phyloP scores from a whole-genome alignment of 2,888 invertebrate genomes.

The Agriopis aurantiaria region DNA sequence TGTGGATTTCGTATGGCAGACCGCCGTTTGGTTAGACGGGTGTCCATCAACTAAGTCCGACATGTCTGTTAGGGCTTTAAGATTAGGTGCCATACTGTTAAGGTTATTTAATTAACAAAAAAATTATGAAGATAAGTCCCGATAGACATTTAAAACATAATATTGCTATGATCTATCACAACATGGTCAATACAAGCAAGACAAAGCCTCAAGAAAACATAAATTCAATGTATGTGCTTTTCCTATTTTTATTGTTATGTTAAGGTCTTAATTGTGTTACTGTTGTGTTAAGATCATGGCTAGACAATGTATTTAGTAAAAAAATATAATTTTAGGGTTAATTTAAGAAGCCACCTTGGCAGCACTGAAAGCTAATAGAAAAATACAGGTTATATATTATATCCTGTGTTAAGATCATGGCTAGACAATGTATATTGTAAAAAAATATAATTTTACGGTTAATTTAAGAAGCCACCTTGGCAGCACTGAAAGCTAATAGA shows the following conservation, averaged over 20 bases:
- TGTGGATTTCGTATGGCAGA: no score
- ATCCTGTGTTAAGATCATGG: no score
- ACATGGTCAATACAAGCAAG: background rate
- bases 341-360: background rate
- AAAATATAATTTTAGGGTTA: background rate
- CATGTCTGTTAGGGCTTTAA: no score
- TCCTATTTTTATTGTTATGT: background rate
- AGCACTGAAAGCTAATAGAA: background rate
- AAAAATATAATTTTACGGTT: no score
- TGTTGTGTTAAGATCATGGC: background rate
- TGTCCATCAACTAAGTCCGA: no score
- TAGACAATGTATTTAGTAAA: no score
- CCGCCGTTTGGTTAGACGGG: no score
- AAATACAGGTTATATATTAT: background rate
- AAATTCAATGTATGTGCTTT: background rate
- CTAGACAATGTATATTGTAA: no score
- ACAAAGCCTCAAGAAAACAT: background rate
- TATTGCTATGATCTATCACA: background rate
- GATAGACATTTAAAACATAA: background rate
- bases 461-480: background rate
- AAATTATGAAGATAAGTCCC: no score
- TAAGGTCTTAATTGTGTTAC: background rate
- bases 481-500: background rate
- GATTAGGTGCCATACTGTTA: no score
- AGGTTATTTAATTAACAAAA: no score